Base-by-base conservation (phyloP, 2,797 vertebrate species). In the Synaphobranchus kaupii region DNA sequence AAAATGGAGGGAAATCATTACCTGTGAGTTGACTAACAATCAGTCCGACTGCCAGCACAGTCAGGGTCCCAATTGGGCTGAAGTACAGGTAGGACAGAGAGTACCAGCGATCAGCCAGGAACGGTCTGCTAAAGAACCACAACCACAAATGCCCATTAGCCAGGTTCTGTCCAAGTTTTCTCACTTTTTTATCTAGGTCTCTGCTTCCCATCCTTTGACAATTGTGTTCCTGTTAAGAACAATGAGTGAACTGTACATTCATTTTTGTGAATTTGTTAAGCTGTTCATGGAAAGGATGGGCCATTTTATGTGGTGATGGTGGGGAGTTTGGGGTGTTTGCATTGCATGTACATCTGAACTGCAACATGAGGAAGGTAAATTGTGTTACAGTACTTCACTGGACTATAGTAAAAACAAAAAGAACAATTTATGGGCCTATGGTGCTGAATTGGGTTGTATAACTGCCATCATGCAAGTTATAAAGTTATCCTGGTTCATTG, bases 71-170 rank as follows among this genome's bases (percentile, higher is more conserved):
- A 89, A 98, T 10, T 1, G 97, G 96, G 88, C 97, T 97, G 94
- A 99, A 98, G 95, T 99, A 99, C 66, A 99, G 93, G 90, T 99
- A 99, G 52, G 99, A 99, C 87, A 99, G 85, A 10, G 98, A 98
- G 94, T 99, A 99, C 97, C 96, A 98, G 88, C 90, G 94, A 88
- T 97, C 95, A 90, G 96, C 97, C 89, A 99, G 91, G 1, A 84
- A 88, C 83, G 96, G 92, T 88, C 98, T 99, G 91, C 76, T 90
- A 91, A 87, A 48, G 22, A 78, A n/a, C 44, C 25, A 50, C 22
- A 88, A 3, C 84, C 13, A 81, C 4, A 52, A 1, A 54, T 48
- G 28, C 44, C 63, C 83, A 10, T 48, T 48, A 17, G n/a, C 8
- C 7, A 60, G 34, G 76, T 81, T 76, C 82, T 31, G 22, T 34